phyloP scores from a whole-genome alignment of 2,113 vertebrate species.

The Lontra canadensis region DNA sequence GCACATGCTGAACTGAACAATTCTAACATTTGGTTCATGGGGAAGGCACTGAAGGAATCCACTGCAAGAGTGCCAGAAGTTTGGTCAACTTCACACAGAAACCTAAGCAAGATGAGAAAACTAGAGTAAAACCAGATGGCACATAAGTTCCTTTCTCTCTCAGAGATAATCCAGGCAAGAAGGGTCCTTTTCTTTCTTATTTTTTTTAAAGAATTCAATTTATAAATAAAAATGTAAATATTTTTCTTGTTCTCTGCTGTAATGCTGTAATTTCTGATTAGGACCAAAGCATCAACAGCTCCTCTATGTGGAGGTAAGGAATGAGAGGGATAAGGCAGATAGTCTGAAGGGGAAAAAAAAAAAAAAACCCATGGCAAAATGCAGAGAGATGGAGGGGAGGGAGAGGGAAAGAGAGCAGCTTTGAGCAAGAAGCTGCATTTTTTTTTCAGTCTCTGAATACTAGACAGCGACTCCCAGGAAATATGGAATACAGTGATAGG shows the following conservation, averaged over 20 bases:
- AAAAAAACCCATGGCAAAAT: fast-evolving
- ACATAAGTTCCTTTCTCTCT: background rate
- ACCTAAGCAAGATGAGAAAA: background rate
- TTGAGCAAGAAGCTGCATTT: background rate
- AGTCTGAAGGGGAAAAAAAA: background rate
- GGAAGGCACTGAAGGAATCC: background rate
- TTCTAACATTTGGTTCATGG: background rate
- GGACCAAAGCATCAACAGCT: background rate
- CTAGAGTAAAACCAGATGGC: background rate
- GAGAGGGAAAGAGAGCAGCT: background rate
- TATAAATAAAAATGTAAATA: background rate
- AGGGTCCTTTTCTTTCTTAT: too few relatives aligned
- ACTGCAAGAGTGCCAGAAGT: background rate
- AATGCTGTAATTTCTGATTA: background rate
- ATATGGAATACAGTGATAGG: background rate
- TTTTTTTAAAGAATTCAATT: background rate
- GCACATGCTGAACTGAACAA: background rate
- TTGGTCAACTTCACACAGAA: background rate
- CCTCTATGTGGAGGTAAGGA: too few relatives aligned
- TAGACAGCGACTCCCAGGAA: background rate
- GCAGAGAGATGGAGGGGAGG: fast-evolving
- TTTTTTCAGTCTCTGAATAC: background rate
- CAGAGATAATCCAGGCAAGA: background rate
- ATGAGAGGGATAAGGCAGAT: fast-evolving
- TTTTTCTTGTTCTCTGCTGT: background rate